phyloP scores from a whole-genome alignment of 2,888 invertebrate genomes.

The Notodonta ziczac region DNA sequence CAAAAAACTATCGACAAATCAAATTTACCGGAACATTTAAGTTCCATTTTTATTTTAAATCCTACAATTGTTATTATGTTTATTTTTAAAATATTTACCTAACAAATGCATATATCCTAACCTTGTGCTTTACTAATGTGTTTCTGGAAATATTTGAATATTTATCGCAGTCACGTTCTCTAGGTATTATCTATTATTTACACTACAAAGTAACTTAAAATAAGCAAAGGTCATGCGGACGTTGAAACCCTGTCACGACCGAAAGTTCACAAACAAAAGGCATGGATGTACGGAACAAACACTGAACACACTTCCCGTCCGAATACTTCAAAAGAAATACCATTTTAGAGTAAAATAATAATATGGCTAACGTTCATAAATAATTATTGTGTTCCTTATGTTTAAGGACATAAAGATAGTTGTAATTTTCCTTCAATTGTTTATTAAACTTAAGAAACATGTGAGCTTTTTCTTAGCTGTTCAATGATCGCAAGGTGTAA shows the following conservation, averaged over 20 bases:
- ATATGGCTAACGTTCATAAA: conserved; percentile 16
- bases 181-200: conserved; percentile 42
- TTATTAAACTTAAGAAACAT: no score
- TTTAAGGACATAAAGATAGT: neutral
- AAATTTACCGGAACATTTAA: neutral
- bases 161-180: conserved; percentile 30
- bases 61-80: neutral
- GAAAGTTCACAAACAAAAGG: conserved; percentile 36
- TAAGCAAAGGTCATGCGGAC: conserved; percentile 42
- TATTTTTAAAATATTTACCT: neutral
- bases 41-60: neutral
- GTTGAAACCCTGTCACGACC: conserved; percentile 44
- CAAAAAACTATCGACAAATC: neutral
- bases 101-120: neutral
- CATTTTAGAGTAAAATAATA: conserved; percentile 33
- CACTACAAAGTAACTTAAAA: conserved; percentile 40
- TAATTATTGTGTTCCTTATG: neutral
- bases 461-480: no score
- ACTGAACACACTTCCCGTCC: conserved; percentile 43
- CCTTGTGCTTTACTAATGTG: conserved; percentile 12
- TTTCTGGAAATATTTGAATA: conserved; percentile 7
- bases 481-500: no score
- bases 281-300: conserved; percentile 54
- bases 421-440: no score
- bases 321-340: conserved; percentile 36